A percentile compares a stretch with the other conserved stretches of the same genome.
phyloP scores from a whole-genome alignment of 2,888 invertebrate genomes.

The Prosopocoilus inquinatus region DNA sequence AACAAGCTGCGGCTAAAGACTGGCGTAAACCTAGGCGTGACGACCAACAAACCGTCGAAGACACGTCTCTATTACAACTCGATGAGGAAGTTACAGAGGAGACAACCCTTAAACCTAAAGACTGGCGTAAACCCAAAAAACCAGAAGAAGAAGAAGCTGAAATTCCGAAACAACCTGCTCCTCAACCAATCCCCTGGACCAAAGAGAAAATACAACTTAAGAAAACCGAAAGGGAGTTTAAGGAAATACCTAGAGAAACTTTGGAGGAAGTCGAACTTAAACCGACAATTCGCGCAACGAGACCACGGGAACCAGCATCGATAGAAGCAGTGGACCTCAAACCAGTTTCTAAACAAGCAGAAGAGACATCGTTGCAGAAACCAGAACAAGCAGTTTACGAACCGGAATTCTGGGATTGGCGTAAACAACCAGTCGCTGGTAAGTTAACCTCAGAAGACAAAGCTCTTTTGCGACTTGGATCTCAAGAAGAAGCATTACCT shows the following conservation, averaged over 20 bases:
- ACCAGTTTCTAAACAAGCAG: slow-evolving; percentile 50
- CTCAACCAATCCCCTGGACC: slow-evolving; percentile 58
- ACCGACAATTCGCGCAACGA: slow-evolving; percentile 22
- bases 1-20: slow-evolving; percentile 15
- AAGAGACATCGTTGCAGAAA: slow-evolving; percentile 25
- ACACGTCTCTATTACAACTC: slow-evolving; percentile 9
- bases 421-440: slow-evolving; percentile 18
- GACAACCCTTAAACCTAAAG: slow-evolving; percentile 16
- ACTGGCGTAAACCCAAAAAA: neutral
- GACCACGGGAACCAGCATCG: slow-evolving; percentile 16
- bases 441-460: slow-evolving; percentile 12
- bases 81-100: slow-evolving; percentile 18
- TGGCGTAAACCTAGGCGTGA: slow-evolving; percentile 19
- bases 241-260: slow-evolving; percentile 38
- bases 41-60: slow-evolving; percentile 11
- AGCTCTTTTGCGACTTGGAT: slow-evolving; percentile 6
- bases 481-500: slow-evolving; percentile 25
- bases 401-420: slow-evolving; percentile 20
- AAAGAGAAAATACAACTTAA: slow-evolving; percentile 61
- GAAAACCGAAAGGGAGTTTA: slow-evolving; percentile 40
- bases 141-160: neutral
- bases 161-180: slow-evolving; percentile 1
- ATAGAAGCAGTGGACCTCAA: slow-evolving; percentile 51
- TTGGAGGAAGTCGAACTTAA: slow-evolving; percentile 35
- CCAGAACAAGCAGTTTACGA: slow-evolving; percentile 21